phyloP scores from a whole-genome alignment of 92 coral and sea anemone species.

The Umimayanthus kanabou region DNA sequence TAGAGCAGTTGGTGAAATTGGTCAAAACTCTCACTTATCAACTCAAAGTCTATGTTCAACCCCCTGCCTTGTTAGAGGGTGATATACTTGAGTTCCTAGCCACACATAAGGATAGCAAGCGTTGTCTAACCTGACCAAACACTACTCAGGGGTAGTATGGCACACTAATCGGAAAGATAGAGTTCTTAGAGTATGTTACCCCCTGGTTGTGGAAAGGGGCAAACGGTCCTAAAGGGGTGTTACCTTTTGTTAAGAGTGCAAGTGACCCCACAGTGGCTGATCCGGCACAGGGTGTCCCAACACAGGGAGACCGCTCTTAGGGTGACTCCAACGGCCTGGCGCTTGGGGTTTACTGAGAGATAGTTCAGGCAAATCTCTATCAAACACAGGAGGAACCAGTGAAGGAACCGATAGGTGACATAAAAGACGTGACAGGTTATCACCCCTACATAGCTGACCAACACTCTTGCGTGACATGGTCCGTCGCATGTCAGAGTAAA shows the following conservation, averaged over 20 bases:
- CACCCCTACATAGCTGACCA: too few relatives aligned
- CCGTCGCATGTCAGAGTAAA: too few relatives aligned
- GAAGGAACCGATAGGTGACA: too few relatives aligned
- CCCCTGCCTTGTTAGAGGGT: neutral
- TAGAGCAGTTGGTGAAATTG: too few relatives aligned
- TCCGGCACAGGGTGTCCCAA: neutral
- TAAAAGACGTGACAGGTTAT: too few relatives aligned
- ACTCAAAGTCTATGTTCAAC: neutral
- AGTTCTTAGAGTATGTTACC: neutral
- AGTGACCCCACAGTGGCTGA: neutral
- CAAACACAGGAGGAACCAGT: too few relatives aligned
- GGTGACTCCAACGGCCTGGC: too few relatives aligned
- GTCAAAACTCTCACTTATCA: neutral
- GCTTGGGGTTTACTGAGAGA: too few relatives aligned
- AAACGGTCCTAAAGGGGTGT: neutral
- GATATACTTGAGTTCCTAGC: neutral
- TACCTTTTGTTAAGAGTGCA: neutral
- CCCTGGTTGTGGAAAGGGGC: neutral
- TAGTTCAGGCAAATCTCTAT: too few relatives aligned
- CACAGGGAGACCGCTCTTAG: neutral
- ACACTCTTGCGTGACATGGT: too few relatives aligned
- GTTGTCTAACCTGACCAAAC: neutral
- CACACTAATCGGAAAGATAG: neutral
- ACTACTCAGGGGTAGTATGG: neutral
- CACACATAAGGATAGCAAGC: neutral